Percentiles rank a stretch among this genome's conserved stretches.
These are phyloP conservation scores for Agrotis exclamationis DNA, from an alignment of 2,888 invertebrate genomes.

Conservation along the genomic window DNA sequence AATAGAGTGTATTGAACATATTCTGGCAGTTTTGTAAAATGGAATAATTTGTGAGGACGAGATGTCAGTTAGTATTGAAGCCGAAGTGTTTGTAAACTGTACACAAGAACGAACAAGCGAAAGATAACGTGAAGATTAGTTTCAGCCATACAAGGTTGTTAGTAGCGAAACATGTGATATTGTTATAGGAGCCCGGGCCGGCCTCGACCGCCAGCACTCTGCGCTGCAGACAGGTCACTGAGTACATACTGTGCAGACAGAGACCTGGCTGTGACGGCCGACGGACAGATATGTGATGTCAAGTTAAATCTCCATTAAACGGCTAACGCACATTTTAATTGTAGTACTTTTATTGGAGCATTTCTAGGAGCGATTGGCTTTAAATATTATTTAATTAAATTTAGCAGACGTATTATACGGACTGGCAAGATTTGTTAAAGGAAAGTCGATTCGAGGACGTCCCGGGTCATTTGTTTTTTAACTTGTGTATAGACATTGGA, in stretches of 20 bases:
- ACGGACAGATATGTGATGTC: constrained; percentile 44
- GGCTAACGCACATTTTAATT: constrained; percentile 60
- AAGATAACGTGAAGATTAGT: constrained; percentile 85
- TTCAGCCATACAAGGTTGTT: constrained; percentile 77
- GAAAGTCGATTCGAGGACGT: constrained; percentile 67
- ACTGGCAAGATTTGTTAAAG: constrained; percentile 43
- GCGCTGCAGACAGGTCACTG: constrained; percentile 4
- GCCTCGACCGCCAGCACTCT: constrained; percentile 59
- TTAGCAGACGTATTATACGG: constrained; percentile 34
- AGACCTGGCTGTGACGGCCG: constrained; percentile 22
- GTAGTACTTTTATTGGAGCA: constrained; percentile 56
- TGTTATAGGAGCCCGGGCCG: constrained; percentile 76
- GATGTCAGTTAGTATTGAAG: constrained; percentile 68
- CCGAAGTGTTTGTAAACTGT: constrained; percentile 66
- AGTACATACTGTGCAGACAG: constrained; percentile 15
- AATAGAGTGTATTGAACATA: constrained; percentile 52
- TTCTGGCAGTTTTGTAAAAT: constrained; percentile 71
- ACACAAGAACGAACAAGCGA: constrained; percentile 75
- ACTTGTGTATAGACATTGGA: constrained; percentile 86
- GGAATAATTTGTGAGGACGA: constrained; percentile 64
- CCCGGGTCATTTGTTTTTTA: constrained; percentile 83
- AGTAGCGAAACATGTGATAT: constrained; percentile 78
- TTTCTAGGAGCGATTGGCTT: constrained; percentile 48
- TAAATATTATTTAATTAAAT: constrained; percentile 63
- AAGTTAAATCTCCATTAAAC: constrained; percentile 44